Evolutionary conservation across 2,113 vertebrate species (phyloP).

Genomic region (Erythrolamprus reginae): DNA sequence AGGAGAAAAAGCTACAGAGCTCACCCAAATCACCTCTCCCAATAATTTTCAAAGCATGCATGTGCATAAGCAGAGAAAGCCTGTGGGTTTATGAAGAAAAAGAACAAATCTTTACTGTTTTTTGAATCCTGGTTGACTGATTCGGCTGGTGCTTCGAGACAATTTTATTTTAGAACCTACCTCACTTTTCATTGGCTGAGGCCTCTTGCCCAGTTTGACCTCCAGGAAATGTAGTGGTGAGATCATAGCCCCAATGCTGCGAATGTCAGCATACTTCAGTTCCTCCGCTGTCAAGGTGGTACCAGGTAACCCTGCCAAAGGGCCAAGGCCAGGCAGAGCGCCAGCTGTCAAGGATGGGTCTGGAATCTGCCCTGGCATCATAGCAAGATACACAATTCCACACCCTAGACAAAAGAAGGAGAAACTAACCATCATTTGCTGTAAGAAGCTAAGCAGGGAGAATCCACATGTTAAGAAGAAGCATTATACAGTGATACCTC

Average conservation of each 20-base stretch:
- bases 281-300: constrained; percentile 81
- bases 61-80: neutral
- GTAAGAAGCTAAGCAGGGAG: neutral
- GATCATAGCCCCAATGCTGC: constrained; percentile 86
- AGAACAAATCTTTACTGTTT: neutral
- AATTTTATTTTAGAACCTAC: constrained; percentile 56
- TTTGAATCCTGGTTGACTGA: neutral
- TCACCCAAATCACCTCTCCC: neutral
- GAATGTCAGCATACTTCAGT: constrained; percentile 86
- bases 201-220: constrained; percentile 84
- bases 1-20: neutral
- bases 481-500: too few relatives aligned
- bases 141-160: neutral
- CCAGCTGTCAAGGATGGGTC: constrained; percentile 90
- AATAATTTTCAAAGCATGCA: neutral
- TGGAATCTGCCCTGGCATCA: constrained; percentile 97
- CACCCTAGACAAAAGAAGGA: constrained; percentile 46
- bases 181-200: constrained; percentile 87
- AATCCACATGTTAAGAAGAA: neutral
- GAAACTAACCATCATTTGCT: neutral
- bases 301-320: constrained; percentile 84
- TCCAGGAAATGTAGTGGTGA: constrained; percentile 90
- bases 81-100: neutral
- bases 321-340: constrained; percentile 86
- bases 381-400: constrained; percentile 71